Evolutionary conservation across 2,797 vertebrate species (phyloP), one percentile per base, ranked within the genome.

Genomic region (Leptoclinus maculatus): DNA sequence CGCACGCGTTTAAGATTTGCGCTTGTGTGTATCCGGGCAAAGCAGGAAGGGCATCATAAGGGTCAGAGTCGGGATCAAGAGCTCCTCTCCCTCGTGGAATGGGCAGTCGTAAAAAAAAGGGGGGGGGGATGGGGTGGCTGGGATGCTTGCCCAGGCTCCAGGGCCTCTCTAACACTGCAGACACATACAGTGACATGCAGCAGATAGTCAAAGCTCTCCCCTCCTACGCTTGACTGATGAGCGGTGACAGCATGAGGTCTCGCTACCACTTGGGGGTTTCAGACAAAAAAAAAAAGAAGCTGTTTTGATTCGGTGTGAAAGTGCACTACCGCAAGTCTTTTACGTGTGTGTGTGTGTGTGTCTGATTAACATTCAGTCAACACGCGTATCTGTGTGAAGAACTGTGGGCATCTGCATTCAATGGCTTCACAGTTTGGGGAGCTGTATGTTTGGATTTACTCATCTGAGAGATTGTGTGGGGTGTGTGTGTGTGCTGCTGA

Each of bases 191-290:
- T 87, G 88, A 89, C 89, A 89, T 71, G 89, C 81, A 89, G 92
- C 88, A 89, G 89, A 92, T 88, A 86, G 86, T 89, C 86, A 83
- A 80, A 79, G 85, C 78, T 78, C 71, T 85, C 45, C 70, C 68
- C 82, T 82, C 83, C 79, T 79, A 89, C 60, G 76, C 88, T 87
- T 93, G 91, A 93, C 84, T 90, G 89, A 93, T 91, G 90, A 87
- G 82, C 87, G 56, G 66, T 86, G 92, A 91, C 91, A 92, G 80
- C 84, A 45, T 23, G 27, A 80, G 72, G 74, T 84, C 83, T 80
- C 58, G 66, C 87, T 87, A 68, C 83, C 85, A 88, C 87, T 80
- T 60, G 77, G 86, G 83, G 89, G 76, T 70, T 87, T 85, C 32
- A 69, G 66, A 64, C 59, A 38, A 71, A 72, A 69, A 71, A 72